Evolutionary conservation across 2,888 invertebrate genomes (phyloP), one percentile per base, ranked within the genome.

Genomic region (Polylopha cassiicola): DNA sequence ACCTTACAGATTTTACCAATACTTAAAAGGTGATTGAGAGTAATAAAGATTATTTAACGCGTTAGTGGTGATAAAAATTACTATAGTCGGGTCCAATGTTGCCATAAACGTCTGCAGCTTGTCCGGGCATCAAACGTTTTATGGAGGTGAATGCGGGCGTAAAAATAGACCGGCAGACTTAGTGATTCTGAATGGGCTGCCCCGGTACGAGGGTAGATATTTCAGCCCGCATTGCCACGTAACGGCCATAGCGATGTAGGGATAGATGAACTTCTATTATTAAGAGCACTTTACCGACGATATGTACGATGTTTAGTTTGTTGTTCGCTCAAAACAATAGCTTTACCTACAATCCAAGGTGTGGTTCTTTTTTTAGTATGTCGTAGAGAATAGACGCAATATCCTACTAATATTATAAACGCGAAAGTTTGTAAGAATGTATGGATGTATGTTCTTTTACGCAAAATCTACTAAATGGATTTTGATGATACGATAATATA

Each of bases 161-260:
- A 53, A 55, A 62, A 58, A 58, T 57, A 60, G 52, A 50, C 36
- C 29, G 37, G 41, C 43, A 50, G 47, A 44, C 43, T 15, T 41
- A 17, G 34, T 26, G 30, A 36, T 28, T 43, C 44, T 50, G 38
- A 48, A 52, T 49, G 47, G 45, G 34, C 37, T 33, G 14, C 37
- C 37, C 46, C 36, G 37, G 32, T 13, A 13, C 16, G 28, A 36
- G 48, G 42, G 46, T 44, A 46, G 46, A 26, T 24, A 16, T 34
- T 27, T 23, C 32, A 38, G 30, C 37, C 44, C 34, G 38, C 33
- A 26, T 41, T 20, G 29, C 23, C 37, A 21, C 28, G 23, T n/a
- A n/a, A n/a, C n/a, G n/a, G n/a, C n/a, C n/a, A 8, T 27, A 33
- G 18, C 33, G 28, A 33, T 39, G 28, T 29, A 17, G 29, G 29